Conservation (phyloP, 2,113 vertebrate genomes). For the Anthoscopus minutus region DNA sequence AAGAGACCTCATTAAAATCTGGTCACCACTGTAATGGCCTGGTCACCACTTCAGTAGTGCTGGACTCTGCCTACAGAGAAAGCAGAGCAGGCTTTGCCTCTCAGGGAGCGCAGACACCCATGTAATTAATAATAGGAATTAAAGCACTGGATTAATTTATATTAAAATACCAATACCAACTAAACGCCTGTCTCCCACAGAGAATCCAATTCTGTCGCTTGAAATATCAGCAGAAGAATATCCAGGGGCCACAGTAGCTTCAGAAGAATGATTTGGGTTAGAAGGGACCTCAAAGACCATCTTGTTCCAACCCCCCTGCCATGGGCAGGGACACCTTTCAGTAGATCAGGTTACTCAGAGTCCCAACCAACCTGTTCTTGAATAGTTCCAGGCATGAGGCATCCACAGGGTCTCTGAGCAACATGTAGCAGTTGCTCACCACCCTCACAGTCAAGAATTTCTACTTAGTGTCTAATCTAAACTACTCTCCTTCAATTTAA, state of each 20-base stretch:
- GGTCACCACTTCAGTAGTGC: background rate
- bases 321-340: background rate
- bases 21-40: background rate
- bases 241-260: background rate
- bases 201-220: background rate
- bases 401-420: background rate
- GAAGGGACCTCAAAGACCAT: background rate
- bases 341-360: background rate
- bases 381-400: background rate
- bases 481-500: background rate
- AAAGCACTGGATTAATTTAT: background rate
- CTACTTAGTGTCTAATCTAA: background rate
- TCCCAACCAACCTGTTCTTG: background rate
- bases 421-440: background rate
- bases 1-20: fast-evolving
- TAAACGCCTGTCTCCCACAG: background rate
- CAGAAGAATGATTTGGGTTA: background rate
- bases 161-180: background rate
- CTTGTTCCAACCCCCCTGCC: background rate
- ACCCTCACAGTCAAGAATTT: background rate
- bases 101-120: no score
- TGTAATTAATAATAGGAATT: background rate
- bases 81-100: background rate
- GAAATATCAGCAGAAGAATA: background rate
- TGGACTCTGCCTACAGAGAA: background rate